Percentiles rank a stretch among this genome's conserved stretches.
Conservation (phyloP, 2,113 vertebrate species). For the Notarius lentiginosus region DNA sequence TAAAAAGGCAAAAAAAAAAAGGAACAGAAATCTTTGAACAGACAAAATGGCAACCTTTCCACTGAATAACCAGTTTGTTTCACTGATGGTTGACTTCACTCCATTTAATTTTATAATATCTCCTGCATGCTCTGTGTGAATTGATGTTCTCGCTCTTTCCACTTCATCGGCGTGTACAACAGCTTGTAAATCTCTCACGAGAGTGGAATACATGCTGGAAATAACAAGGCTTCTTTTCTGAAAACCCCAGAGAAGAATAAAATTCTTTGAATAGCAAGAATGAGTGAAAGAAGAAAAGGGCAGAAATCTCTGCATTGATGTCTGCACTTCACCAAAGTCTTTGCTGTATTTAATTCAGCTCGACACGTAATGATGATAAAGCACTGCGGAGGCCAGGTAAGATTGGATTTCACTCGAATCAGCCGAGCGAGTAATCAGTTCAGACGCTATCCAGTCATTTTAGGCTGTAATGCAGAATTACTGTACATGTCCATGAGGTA, state of each 20-base stretch:
- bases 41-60: not conserved
- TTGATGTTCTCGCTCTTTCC: slow-evolving; percentile 4
- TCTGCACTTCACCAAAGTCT: not conserved
- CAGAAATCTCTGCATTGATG: not conserved
- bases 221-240: slow-evolving; percentile 23
- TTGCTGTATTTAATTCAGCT: slow-evolving; percentile 6
- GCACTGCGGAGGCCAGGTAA: slow-evolving; percentile 5
- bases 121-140: slow-evolving; percentile 11
- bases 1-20: not conserved
- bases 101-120: slow-evolving; percentile 36
- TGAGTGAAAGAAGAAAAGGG: not conserved
- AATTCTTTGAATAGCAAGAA: not conserved
- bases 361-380: slow-evolving; percentile 2
- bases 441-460: slow-evolving; percentile 11
- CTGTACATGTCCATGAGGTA: not conserved
- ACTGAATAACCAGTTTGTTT: not conserved
- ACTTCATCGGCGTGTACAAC: slow-evolving; percentile 29
- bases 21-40: not conserved
- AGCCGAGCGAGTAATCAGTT: slow-evolving; percentile 22
- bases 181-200: slow-evolving; percentile 29
- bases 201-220: slow-evolving; percentile 36
- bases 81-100: slow-evolving; percentile 15
- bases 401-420: slow-evolving; percentile 9
- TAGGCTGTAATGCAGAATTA: not conserved
- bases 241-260: slow-evolving; percentile 25